A percentile compares a stretch with the other conserved stretches of the same genome.
phyloP scores from a whole-genome alignment of 2,888 invertebrate species.

The Timema podura region DNA sequence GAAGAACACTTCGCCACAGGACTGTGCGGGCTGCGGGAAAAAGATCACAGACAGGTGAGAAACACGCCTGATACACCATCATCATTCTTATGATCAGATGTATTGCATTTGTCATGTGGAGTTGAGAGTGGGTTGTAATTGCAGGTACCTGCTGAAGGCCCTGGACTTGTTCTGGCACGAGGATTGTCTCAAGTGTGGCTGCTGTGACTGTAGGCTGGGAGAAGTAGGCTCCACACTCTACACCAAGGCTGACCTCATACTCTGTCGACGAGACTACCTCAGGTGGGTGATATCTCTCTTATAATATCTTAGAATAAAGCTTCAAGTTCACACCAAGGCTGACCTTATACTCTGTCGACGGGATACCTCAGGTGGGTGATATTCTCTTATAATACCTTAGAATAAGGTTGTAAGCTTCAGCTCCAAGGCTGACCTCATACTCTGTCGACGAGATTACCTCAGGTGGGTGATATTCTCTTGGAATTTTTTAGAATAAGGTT shows the following conservation, averaged over 20 bases:
- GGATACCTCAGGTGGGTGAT: too few relatives aligned
- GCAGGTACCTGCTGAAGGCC: slow-evolving; percentile 75
- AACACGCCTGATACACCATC: too few relatives aligned
- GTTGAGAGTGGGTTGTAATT: neutral
- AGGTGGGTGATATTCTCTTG: too few relatives aligned
- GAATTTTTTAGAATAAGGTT: too few relatives aligned
- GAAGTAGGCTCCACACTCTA: slow-evolving; percentile 95
- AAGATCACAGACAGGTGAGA: slow-evolving; percentile 75
- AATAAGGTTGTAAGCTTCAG: too few relatives aligned
- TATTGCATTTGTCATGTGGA: neutral
- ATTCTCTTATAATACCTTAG: too few relatives aligned
- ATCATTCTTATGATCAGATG: too few relatives aligned
- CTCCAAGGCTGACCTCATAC: too few relatives aligned
- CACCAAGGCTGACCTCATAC: slow-evolving; percentile 92
- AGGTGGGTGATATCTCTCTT: neutral
- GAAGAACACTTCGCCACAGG: slow-evolving; percentile 45
- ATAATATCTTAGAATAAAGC: neutral
- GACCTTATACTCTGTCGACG: neutral
- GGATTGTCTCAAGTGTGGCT: slow-evolving; percentile 95
- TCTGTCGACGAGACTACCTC: too few relatives aligned
- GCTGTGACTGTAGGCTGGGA: slow-evolving; percentile 94
- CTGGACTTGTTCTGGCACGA: slow-evolving; percentile 96
- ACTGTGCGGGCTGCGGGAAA: slow-evolving; percentile 93
- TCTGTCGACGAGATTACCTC: too few relatives aligned
- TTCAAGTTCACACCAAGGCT: neutral